A percentile compares a stretch with the other conserved stretches of the same genome.
Evolutionary conservation across 2,113 vertebrate species (phyloP).

Genomic region (Sturnira hondurensis): DNA sequence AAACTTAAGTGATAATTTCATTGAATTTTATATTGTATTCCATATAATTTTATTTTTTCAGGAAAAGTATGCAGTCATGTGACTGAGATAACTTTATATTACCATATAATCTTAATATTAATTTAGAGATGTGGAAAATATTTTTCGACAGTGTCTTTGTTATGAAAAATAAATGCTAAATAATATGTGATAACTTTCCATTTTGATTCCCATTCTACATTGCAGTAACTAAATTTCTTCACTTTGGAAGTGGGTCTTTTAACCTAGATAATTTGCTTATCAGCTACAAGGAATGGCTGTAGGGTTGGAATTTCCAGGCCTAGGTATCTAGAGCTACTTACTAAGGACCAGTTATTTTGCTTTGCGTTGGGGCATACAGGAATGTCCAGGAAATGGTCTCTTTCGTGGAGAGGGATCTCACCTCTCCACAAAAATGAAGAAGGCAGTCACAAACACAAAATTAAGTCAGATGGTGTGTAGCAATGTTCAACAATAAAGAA

Average conservation of each 20-base stretch:
- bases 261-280: neutral
- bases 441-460: neutral
- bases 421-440: neutral
- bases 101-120: neutral
- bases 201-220: neutral
- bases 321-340: neutral
- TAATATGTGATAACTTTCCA: neutral
- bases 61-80: neutral
- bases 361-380: neutral
- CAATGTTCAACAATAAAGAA: neutral
- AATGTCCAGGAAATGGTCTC: neutral
- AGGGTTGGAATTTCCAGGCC: neutral
- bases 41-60: neutral
- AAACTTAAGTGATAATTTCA: neutral
- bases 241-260: neutral
- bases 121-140: neutral
- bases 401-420: neutral
- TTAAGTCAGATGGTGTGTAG: neutral
- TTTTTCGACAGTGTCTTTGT: neutral
- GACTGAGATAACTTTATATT: neutral
- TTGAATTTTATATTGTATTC: neutral
- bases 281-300: neutral
- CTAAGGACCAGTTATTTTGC: neutral
- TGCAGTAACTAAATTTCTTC: neutral
- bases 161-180: neutral